Evolutionary conservation across 2,797 vertebrate species (phyloP).

Genomic region (Triplophysa yarkandensis): DNA sequence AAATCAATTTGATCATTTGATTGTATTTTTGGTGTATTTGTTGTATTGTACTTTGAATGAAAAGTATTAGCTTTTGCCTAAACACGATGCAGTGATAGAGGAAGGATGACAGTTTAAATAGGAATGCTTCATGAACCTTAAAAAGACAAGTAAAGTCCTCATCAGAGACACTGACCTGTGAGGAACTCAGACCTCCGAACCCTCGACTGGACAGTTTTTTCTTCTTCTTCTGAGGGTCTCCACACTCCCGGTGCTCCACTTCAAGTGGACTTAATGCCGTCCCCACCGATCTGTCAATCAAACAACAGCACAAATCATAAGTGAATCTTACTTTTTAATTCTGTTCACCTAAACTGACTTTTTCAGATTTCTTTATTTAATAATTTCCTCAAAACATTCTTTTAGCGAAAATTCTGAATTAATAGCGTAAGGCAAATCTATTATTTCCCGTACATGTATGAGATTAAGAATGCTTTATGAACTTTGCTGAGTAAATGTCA

Average conservation of each 20-base stretch:
- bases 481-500: background rate
- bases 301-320: conserved; percentile 66
- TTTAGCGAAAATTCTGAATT: background rate
- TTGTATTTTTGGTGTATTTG: too few relatives aligned
- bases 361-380: background rate
- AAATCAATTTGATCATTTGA: background rate
- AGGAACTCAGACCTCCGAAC: conserved; percentile 76
- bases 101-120: too few relatives aligned
- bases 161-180: conserved; percentile 75
- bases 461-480: background rate
- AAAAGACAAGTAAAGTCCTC: background rate
- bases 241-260: conserved; percentile 77
- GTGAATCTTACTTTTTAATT: background rate
- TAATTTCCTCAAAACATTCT: background rate
- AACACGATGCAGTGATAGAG: too few relatives aligned
- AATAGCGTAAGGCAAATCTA: background rate
- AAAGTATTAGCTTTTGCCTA: too few relatives aligned
- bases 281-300: conserved; percentile 81
- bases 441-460: background rate
- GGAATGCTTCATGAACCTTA: too few relatives aligned
- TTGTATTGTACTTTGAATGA: too few relatives aligned
- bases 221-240: conserved; percentile 82
- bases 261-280: conserved; percentile 82
- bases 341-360: too few relatives aligned
- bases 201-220: conserved; percentile 81